Conservation (phyloP, 2,113 vertebrate genomes). For the Casuarius casuarius region DNA sequence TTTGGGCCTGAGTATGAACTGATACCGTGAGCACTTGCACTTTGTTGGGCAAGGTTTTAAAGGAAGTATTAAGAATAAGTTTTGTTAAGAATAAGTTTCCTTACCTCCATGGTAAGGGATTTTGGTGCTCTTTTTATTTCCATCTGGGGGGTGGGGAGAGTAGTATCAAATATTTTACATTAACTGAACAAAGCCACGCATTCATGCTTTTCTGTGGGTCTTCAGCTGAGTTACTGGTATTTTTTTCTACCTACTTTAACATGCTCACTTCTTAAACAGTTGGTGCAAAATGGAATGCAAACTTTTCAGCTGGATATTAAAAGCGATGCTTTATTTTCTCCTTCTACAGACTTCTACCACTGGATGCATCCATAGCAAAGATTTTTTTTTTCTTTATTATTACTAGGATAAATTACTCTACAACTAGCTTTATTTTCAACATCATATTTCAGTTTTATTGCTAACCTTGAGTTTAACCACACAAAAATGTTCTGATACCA, state of each 20-base stretch:
- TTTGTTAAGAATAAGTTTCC: too few relatives aligned
- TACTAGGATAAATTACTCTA: neutral
- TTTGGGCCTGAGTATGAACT: neutral
- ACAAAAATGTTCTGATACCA: neutral
- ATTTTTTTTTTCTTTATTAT: neutral
- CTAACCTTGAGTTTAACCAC: neutral
- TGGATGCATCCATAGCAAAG: neutral
- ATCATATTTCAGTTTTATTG: neutral
- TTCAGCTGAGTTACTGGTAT: too few relatives aligned
- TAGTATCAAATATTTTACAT: neutral
- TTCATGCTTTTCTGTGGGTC: neutral
- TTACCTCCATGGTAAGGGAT: neutral
- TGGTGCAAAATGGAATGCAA: neutral
- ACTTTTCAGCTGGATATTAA: neutral
- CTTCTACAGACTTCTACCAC: neutral
- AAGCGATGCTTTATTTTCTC: neutral
- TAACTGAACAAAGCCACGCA: neutral
- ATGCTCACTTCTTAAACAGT: neutral
- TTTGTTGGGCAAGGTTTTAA: too few relatives aligned
- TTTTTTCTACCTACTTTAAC: neutral
- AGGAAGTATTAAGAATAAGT: too few relatives aligned
- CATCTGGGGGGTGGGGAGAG: neutral
- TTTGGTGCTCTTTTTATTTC: neutral
- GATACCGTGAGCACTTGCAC: too few relatives aligned
- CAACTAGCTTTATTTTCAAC: neutral